phyloP scores from a whole-genome alignment of 2,797 vertebrate species.

The Crenichthys baileyi region DNA sequence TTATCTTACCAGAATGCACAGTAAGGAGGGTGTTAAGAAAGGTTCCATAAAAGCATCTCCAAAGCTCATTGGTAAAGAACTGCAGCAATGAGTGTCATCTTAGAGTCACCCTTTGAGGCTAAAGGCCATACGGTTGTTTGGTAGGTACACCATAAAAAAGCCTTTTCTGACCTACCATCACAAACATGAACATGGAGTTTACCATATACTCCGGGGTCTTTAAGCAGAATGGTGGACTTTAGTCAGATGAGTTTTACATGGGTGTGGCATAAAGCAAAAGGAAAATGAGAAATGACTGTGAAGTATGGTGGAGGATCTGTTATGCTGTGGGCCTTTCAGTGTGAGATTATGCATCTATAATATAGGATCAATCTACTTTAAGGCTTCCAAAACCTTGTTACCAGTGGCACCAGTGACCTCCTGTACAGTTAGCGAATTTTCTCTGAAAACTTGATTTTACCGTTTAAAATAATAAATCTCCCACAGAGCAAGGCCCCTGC shows the following conservation, averaged over 20 bases:
- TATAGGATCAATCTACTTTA: not conserved
- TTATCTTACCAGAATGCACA: too few relatives aligned
- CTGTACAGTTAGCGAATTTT: not conserved
- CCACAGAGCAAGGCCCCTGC: constrained; percentile 84
- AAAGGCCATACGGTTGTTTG: not conserved
- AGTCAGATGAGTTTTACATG: not conserved
- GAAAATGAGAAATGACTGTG: too few relatives aligned
- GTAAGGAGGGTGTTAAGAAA: too few relatives aligned
- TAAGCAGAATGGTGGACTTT: not conserved
- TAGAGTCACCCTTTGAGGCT: not conserved
- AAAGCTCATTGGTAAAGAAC: too few relatives aligned
- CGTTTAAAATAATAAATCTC: constrained; percentile 24
- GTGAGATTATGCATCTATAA: too few relatives aligned
- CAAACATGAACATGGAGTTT: too few relatives aligned
- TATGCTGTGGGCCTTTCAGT: too few relatives aligned
- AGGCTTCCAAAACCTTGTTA: not conserved
- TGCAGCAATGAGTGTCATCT: not conserved
- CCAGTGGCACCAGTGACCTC: not conserved
- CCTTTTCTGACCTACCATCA: too few relatives aligned
- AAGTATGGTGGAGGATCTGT: too few relatives aligned
- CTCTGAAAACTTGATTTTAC: not conserved
- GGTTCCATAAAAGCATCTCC: too few relatives aligned
- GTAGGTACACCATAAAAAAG: not conserved
- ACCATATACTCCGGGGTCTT: too few relatives aligned
- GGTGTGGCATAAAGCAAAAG: not conserved